Evolutionary conservation across 2,113 vertebrate genomes (phyloP), one percentile per base, ranked within the genome.

Genomic region (Meriones unguiculatus): DNA sequence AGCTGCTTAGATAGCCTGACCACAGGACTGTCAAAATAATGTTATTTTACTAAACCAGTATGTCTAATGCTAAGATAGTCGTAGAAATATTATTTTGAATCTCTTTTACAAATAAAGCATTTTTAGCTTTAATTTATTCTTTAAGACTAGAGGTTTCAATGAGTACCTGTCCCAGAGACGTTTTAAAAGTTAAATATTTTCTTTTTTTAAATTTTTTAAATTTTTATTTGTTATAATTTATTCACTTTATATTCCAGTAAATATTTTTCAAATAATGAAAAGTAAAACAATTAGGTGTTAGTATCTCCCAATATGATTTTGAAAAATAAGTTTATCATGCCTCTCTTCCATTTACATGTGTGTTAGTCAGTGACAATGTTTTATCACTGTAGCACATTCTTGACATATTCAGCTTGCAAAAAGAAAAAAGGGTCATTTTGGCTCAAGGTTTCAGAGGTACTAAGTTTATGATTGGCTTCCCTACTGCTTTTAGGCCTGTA

Each of bases 61-160:
- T 78, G 30, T 75, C 50, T 78, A 78, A 84, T 20, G 20, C 72
- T 85, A 84, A 94, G 91, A 76, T 57, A 78, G 24, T 73, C 70
- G 78, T 73, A 52, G 89, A 86, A 93, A 86, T 89, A 46, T 91
- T 73, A 96, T 57, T 96, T 95, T 85, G 41, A 65, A 32, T 89
- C 54, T 89, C 25, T 73, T 97, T 81, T 64, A 70, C 46, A 87
- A 82, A 57, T 88, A 88, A 90, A 86, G 72, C 38, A 73, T 73
- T 94, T 94, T 13, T 65, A 82, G 24, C 85, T 92, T 28, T 50
- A 72, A 50, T 46, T 86, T 94, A 91, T 70, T 93, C 54, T 90
- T 91, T 96, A 80, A 78, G 95, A 89, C 35, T 80, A 91, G 54
- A 84, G 88, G 17, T 57, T 91, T 86, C 65, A 70, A 3, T 65